phyloP scores from a whole-genome alignment of 2,113 vertebrate genomes.

The Tor tambroides region DNA sequence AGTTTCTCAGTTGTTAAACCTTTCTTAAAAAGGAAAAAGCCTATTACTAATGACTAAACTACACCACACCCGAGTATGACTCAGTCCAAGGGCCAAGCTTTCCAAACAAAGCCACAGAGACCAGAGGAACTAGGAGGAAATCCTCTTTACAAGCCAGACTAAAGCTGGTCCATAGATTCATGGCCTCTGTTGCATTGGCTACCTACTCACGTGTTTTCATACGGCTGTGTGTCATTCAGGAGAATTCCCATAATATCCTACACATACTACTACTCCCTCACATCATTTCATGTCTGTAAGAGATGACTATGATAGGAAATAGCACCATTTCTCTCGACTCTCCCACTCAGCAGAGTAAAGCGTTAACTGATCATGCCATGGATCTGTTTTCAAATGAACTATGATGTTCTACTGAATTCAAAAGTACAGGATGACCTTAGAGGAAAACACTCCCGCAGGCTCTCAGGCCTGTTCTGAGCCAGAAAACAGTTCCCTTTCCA shows the following conservation, averaged over 20 bases:
- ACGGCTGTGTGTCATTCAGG: not conserved
- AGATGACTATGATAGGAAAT: not conserved
- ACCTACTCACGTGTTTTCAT: conserved; percentile 1
- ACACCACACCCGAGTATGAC: conserved; percentile 36
- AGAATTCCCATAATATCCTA: not conserved
- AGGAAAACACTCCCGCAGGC: not conserved
- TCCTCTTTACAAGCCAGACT: conserved; percentile 17
- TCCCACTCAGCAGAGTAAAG: not conserved
- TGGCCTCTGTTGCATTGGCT: not conserved
- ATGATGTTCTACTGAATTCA: not conserved
- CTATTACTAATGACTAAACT: not conserved
- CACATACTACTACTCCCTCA: not conserved
- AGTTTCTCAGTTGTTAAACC: not conserved
- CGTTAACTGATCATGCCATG: conserved; percentile 4
- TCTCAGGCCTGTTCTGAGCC: not conserved
- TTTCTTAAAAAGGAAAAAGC: not conserved
- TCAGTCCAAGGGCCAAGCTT: conserved; percentile 16
- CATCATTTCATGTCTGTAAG: not conserved
- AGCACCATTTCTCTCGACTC: not conserved
- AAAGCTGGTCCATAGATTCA: not conserved
- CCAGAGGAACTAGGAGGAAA: conserved; percentile 19
- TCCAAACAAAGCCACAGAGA: conserved; percentile 33
- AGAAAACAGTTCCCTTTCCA: not conserved
- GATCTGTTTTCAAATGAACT: not conserved
- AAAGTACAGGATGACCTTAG: not conserved